Evolutionary conservation across 2,888 invertebrate species (phyloP).

Genomic region (Theodoxus fluviatilis): DNA sequence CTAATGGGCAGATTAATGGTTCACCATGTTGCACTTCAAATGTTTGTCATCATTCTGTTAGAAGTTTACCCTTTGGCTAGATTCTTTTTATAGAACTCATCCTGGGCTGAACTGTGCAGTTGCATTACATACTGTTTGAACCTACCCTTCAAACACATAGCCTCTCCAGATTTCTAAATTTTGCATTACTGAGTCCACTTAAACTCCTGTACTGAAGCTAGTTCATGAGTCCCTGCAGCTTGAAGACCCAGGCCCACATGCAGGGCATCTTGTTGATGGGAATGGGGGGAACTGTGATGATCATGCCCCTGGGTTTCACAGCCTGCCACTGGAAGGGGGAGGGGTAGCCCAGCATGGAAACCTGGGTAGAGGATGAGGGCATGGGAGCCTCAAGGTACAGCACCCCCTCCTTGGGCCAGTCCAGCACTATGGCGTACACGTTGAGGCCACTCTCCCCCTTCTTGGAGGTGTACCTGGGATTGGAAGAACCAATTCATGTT

Average conservation of each 20-base stretch:
- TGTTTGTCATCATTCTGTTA: too few relatives aligned
- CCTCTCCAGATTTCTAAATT: too few relatives aligned
- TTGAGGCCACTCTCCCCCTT: slow-evolving; percentile 24
- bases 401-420: slow-evolving; percentile 74
- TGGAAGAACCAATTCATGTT: too few relatives aligned
- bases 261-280: slow-evolving; percentile 38
- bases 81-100: too few relatives aligned
- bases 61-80: too few relatives aligned
- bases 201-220: too few relatives aligned
- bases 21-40: too few relatives aligned
- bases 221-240: slow-evolving; percentile 29
- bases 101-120: too few relatives aligned
- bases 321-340: slow-evolving; percentile 25
- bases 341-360: slow-evolving; percentile 69
- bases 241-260: slow-evolving; percentile 49
- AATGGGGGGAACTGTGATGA: slow-evolving; percentile 40
- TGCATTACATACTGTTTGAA: too few relatives aligned
- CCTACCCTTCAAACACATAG: too few relatives aligned
- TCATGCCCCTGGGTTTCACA: slow-evolving; percentile 34
- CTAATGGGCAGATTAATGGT: too few relatives aligned
- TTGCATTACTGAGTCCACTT: too few relatives aligned
- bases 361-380: slow-evolving; percentile 50
- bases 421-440: slow-evolving; percentile 75
- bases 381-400: slow-evolving; percentile 68
- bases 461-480: slow-evolving; percentile 40